Evolutionary conservation across 2,113 vertebrate species (phyloP).

Genomic region (Dolichallabes microphthalmus): DNA sequence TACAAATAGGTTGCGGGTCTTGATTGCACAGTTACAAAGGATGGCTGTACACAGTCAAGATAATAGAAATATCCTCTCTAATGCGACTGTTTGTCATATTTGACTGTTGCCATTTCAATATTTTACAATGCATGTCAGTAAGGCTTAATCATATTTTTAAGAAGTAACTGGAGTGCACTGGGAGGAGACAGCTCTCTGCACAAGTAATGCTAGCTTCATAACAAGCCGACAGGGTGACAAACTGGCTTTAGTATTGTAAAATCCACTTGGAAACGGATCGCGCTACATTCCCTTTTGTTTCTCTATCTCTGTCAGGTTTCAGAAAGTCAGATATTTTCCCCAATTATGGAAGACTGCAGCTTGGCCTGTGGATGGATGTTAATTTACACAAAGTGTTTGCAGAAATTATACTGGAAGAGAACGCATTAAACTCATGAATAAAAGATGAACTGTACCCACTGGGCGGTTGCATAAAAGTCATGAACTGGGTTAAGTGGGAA

Average conservation of each 20-base stretch:
- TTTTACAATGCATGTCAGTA: conserved; percentile 37
- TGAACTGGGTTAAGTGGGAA: not conserved
- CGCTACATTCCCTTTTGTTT: not conserved
- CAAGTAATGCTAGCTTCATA: not conserved
- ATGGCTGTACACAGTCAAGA: not conserved
- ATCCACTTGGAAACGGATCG: not conserved
- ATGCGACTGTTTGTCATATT: not conserved
- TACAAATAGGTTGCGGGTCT: not conserved
- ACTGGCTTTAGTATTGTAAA: not conserved
- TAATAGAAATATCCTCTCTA: not conserved
- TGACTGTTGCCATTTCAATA: not conserved
- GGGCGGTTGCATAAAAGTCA: conserved; percentile 37
- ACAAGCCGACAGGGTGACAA: not conserved
- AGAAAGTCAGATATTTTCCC: not conserved
- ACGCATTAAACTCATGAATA: conserved; percentile 54
- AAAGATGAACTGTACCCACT: conserved; percentile 56
- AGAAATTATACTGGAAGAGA: conserved; percentile 34
- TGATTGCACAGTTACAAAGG: not conserved
- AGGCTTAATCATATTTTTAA: conserved; percentile 26
- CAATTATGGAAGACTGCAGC: conserved; percentile 26
- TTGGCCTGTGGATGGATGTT: conserved; percentile 54
- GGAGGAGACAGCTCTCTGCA: not conserved
- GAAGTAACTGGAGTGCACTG: not conserved
- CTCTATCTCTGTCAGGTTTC: not conserved
- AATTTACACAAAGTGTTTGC: conserved; percentile 62